A percentile compares a stretch with the other conserved stretches of the same genome.
Conservation (phyloP, 2,797 vertebrate genomes). For the Coilia nasus region DNA sequence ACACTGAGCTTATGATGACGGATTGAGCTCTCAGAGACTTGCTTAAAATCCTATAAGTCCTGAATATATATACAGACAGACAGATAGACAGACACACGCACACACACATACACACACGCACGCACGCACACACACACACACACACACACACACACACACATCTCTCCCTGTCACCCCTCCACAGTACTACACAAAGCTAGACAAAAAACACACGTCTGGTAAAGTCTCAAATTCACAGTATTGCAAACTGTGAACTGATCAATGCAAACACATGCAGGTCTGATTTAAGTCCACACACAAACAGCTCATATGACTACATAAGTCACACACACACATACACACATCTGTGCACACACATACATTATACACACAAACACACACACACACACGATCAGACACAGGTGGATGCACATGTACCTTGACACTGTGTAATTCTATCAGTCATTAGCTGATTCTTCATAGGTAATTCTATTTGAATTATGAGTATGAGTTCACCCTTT, state of each 20-base stretch:
- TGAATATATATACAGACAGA: conserved; percentile 34
- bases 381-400: neutral
- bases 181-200: too few species aligned
- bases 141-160: neutral
- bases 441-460: neutral
- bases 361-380: neutral
- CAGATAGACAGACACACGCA: neutral
- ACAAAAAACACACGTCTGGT: too few species aligned
- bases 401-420: neutral
- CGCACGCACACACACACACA: neutral
- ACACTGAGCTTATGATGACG: conserved; percentile 11
- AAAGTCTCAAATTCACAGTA: too few species aligned
- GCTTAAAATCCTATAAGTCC: conserved; percentile 18
- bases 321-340: too few species aligned
- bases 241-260: too few species aligned
- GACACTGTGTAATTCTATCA: neutral
- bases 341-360: neutral
- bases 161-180: too few species aligned
- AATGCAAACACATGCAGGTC: too few species aligned
- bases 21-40: conserved; percentile 17
- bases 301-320: too few species aligned
- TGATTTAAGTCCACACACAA: too few species aligned
- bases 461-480: too few species aligned
- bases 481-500: too few species aligned
- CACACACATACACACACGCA: neutral